A percentile compares a stretch with the other conserved stretches of the same genome.
Conservation (phyloP, 2,113 vertebrate species). For the Cyprinodon brontotheroides region DNA sequence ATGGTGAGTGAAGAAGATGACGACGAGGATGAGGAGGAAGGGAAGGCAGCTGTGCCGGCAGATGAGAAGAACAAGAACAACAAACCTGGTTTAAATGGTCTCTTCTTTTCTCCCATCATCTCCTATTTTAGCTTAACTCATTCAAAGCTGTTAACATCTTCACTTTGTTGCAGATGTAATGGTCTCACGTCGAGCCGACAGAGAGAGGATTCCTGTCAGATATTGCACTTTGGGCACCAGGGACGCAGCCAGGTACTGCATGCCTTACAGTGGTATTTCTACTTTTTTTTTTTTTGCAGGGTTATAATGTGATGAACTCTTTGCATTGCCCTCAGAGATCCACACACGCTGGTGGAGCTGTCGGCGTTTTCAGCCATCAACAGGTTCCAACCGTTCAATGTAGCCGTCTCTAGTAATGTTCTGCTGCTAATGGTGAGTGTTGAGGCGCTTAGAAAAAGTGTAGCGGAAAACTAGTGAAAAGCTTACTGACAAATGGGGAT, state of each 20-base stretch:
- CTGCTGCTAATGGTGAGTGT: constrained; percentile 88
- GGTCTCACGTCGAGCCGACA: constrained; percentile 74
- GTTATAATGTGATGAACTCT: background rate
- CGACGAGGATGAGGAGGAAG: constrained; percentile 92
- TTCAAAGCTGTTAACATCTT: background rate
- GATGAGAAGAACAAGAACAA: constrained; percentile 84
- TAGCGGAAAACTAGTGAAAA: background rate
- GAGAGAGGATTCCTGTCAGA: constrained; percentile 84
- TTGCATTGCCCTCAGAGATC: constrained; percentile 79
- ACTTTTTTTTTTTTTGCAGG: background rate
- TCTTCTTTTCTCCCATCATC: background rate
- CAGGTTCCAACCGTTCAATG: constrained; percentile 97
- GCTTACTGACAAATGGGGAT: background rate
- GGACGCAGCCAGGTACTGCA: constrained; percentile 86
- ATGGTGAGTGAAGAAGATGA: constrained; percentile 93
- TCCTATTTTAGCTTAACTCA: background rate
- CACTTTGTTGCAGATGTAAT: constrained; percentile 74
- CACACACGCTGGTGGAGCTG: constrained; percentile 93
- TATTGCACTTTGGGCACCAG: constrained; percentile 91
- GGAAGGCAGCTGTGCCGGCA: constrained; percentile 69
- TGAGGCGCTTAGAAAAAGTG: accelerated
- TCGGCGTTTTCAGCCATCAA: constrained; percentile 92
- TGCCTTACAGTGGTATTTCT: background rate
- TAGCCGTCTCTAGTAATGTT: constrained; percentile 94
- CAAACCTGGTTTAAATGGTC: constrained; percentile 74